Percentiles rank a stretch among this genome's conserved stretches.
Conservation (phyloP, 2,888 invertebrate genomes). For the Nemoura dubitans region DNA sequence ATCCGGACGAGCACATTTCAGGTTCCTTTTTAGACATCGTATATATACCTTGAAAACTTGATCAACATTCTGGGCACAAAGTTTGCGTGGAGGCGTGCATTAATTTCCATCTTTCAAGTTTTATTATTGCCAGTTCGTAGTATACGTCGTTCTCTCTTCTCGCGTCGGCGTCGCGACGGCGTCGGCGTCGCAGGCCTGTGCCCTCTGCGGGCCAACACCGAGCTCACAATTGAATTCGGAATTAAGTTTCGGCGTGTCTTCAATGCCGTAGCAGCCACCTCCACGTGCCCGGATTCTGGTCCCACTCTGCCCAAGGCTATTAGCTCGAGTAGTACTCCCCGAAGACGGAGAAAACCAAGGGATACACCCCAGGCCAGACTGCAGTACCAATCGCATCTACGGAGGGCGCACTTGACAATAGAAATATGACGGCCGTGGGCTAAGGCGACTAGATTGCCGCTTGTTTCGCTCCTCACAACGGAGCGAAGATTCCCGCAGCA, state of each 20-base stretch:
- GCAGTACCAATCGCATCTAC: background rate
- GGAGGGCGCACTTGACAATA: background rate
- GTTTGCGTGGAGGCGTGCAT: constrained; percentile 12
- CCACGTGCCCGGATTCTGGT: background rate
- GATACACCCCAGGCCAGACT: background rate
- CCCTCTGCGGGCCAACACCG: background rate
- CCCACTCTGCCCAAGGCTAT: background rate
- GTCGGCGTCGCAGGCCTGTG: background rate
- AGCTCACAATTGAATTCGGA: constrained; percentile 12
- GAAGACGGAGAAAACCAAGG: background rate
- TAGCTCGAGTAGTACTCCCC: background rate
- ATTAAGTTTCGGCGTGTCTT: background rate
- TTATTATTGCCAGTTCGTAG: constrained; percentile 7
- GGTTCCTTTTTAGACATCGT: background rate
- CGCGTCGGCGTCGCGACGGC: background rate
- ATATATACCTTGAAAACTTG: constrained; percentile 3
- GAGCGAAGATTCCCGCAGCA: no score
- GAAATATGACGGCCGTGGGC: background rate
- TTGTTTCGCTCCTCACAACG: no score
- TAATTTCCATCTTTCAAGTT: constrained; percentile 12
- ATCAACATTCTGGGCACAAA: constrained; percentile 12
- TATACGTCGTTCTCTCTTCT: background rate
- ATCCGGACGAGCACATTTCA: constrained; percentile 1
- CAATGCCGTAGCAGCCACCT: background rate
- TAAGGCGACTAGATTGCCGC: background rate